Conservation (phyloP, 2,797 vertebrate species). For the Emydoidea blandingii region DNA sequence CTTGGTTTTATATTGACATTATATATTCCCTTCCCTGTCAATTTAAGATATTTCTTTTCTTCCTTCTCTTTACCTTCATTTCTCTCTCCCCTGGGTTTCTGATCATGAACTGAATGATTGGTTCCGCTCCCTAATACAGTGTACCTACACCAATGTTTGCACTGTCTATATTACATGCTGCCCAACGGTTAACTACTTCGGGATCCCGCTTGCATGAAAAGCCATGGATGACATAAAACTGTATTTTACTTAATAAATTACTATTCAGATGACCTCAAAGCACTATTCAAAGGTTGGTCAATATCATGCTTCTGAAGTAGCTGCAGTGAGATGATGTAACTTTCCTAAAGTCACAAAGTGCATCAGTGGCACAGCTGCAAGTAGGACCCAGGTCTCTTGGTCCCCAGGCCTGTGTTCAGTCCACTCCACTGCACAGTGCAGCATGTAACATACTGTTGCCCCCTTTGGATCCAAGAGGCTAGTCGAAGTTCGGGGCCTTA, state of each 20-base stretch:
- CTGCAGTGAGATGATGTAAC: neutral
- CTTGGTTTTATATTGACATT: neutral
- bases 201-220: neutral
- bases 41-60: neutral
- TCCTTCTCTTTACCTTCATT: neutral
- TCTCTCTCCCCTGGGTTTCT: neutral
- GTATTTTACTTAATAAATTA: neutral
- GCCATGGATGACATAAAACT: neutral
- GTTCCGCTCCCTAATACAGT: neutral
- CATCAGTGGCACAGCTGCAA: neutral
- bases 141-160: neutral
- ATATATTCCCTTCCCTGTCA: neutral
- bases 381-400: fast-evolving
- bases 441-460: neutral
- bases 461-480: too few species aligned
- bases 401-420: neutral
- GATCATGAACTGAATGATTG: neutral
- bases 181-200: neutral
- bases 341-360: neutral
- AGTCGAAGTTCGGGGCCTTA: too few species aligned
- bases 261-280: neutral
- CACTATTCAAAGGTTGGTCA: neutral
- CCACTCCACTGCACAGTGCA: neutral
- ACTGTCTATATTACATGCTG: neutral
- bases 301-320: neutral